Evolutionary conservation across 2,797 vertebrate species (phyloP).

Genomic region (Parauchenoglanis ngamensis): DNA sequence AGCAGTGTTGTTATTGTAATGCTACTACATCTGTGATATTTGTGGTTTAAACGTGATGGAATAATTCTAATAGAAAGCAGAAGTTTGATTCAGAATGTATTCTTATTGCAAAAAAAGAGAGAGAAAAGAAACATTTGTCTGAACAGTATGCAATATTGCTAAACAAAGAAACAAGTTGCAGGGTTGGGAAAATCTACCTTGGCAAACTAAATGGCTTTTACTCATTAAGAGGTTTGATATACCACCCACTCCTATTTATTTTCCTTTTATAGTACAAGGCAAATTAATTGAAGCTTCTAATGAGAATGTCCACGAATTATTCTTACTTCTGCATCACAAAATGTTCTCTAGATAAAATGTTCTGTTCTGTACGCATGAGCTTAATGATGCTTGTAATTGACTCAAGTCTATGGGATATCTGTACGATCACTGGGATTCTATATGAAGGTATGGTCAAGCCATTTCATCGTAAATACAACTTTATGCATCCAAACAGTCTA

Average conservation of each 20-base stretch:
- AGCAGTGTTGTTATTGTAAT: not conserved
- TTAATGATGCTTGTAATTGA: not conserved
- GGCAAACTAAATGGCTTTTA: constrained; percentile 65
- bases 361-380: not conserved
- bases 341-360: not conserved
- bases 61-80: constrained; percentile 52
- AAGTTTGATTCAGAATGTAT: constrained; percentile 56
- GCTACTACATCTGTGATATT: not conserved
- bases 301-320: not conserved
- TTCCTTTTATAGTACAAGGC: not conserved
- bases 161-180: constrained; percentile 7
- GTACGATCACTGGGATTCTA: not conserved
- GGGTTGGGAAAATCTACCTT: not conserved
- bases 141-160: constrained; percentile 10
- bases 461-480: not conserved
- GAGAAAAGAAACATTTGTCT: constrained; percentile 30
- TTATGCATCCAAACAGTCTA: not conserved
- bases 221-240: constrained; percentile 63
- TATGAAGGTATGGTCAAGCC: not conserved
- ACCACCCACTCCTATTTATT: constrained; percentile 37
- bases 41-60: not conserved
- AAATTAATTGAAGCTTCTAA: not conserved
- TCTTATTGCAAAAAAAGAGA: constrained; percentile 6
- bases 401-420: not conserved
- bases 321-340: not conserved